Percentiles rank a stretch among this genome's conserved stretches.
Evolutionary conservation across 2,113 vertebrate genomes (phyloP).

Genomic region (Aythya baeri): DNA sequence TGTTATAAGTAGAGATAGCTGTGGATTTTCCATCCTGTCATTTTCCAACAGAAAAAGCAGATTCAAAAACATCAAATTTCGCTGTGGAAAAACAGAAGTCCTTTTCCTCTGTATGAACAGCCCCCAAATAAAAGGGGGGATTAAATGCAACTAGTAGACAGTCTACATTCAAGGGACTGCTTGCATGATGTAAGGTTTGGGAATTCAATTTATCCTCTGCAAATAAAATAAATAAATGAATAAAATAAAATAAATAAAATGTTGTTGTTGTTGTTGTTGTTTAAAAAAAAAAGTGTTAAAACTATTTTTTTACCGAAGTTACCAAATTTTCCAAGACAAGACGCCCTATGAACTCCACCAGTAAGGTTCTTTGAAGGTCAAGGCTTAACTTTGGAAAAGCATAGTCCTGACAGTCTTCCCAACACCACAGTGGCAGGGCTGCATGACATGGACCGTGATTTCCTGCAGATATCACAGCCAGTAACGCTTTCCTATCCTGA

Average conservation of each 20-base stretch:
- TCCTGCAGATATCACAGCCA: background rate
- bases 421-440: background rate
- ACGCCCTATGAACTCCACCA: background rate
- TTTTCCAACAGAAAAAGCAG: constrained; percentile 56
- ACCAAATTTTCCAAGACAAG: background rate
- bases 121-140: too few relatives aligned
- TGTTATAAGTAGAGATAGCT: constrained; percentile 72
- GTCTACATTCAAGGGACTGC: background rate
- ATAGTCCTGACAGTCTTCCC: background rate
- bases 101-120: too few relatives aligned
- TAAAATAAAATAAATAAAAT: background rate
- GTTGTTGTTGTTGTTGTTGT: too few relatives aligned
- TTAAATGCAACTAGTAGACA: background rate
- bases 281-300: background rate
- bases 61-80: constrained; percentile 57
- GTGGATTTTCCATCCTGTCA: constrained; percentile 73
- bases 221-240: background rate
- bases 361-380: background rate
- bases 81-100: background rate
- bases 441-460: background rate
- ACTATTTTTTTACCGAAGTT: background rate
- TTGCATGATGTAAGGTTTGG: background rate
- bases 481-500: background rate
- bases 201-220: background rate
- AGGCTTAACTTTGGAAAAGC: background rate